Conservation (phyloP, 2,797 vertebrate species). For the Diplodus puntazzo region DNA sequence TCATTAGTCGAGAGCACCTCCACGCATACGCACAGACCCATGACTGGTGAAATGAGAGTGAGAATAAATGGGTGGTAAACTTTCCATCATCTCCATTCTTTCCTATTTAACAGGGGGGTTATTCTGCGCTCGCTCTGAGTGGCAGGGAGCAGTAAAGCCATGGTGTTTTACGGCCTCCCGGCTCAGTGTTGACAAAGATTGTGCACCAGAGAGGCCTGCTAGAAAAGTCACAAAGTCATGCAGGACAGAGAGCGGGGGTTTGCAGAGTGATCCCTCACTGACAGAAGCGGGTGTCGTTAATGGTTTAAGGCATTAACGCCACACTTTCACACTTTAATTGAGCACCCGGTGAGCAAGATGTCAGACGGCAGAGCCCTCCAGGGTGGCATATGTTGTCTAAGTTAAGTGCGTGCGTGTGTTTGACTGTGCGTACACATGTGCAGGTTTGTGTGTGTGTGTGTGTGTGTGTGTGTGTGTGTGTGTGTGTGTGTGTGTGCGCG, state of each 20-base stretch:
- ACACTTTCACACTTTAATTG: slow-evolving; percentile 78
- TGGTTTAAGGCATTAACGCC: slow-evolving; percentile 69
- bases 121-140: slow-evolving; percentile 73
- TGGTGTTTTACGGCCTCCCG: slow-evolving; percentile 70
- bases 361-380: slow-evolving; percentile 66
- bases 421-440: slow-evolving; percentile 21
- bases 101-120: slow-evolving; percentile 74
- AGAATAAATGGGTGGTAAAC: slow-evolving; percentile 77
- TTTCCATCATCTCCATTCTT: slow-evolving; percentile 78
- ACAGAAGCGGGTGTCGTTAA: slow-evolving; percentile 61
- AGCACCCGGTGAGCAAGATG: slow-evolving; percentile 67
- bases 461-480: slow-evolving; percentile 13
- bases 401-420: slow-evolving; percentile 41
- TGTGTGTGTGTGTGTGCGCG: slow-evolving; percentile 32
- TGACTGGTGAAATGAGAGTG: slow-evolving; percentile 77
- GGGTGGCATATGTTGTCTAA: slow-evolving; percentile 60
- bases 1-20: slow-evolving; percentile 59
- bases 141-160: slow-evolving; percentile 76
- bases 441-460: slow-evolving; percentile 15
- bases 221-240: slow-evolving; percentile 77
- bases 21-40: slow-evolving; percentile 60
- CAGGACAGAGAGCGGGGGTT: slow-evolving; percentile 65
- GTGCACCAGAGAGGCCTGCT: slow-evolving; percentile 54
- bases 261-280: slow-evolving; percentile 49
- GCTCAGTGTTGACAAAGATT: slow-evolving; percentile 69